Evolutionary conservation across 2,888 invertebrate genomes (phyloP).

Genomic region (Scelioninae gen. 2): DNA sequence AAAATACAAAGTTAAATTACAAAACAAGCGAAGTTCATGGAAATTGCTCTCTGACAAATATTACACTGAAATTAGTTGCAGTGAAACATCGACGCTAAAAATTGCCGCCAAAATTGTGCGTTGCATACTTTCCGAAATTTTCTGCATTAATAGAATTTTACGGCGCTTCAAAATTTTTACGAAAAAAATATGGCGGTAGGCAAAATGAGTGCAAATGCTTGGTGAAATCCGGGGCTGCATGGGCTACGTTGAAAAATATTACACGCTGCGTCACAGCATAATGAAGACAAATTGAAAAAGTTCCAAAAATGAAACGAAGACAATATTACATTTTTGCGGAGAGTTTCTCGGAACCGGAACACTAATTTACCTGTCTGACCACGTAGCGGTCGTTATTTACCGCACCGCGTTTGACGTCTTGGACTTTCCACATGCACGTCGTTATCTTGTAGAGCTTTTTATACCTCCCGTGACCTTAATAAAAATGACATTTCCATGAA

Average conservation of each 20-base stretch:
- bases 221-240: no score
- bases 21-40: no score
- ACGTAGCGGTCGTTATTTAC: slow-evolving; percentile 54
- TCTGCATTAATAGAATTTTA: slow-evolving; percentile 1
- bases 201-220: no score
- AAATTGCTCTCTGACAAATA: no score
- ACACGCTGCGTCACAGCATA: slow-evolving; percentile 4
- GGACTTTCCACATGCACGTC: slow-evolving; percentile 34
- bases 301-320: slow-evolving; percentile 46
- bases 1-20: no score
- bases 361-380: slow-evolving; percentile 52
- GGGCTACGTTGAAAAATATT: no score
- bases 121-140: neutral
- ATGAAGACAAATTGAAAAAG: slow-evolving; percentile 50
- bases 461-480: slow-evolving; percentile 22
- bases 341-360: slow-evolving; percentile 29
- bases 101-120: neutral
- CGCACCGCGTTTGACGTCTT: slow-evolving; percentile 47
- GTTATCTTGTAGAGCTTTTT: slow-evolving; percentile 35
- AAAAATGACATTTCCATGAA: slow-evolving; percentile 32
- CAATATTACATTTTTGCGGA: slow-evolving; percentile 45
- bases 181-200: no score
- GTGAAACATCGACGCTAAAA: neutral
- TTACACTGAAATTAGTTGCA: neutral
- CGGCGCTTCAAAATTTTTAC: neutral